These are phyloP conservation scores for Mechanitis mazaeus DNA, from an alignment of 2,888 invertebrate species.

Conservation along the genomic window DNA sequence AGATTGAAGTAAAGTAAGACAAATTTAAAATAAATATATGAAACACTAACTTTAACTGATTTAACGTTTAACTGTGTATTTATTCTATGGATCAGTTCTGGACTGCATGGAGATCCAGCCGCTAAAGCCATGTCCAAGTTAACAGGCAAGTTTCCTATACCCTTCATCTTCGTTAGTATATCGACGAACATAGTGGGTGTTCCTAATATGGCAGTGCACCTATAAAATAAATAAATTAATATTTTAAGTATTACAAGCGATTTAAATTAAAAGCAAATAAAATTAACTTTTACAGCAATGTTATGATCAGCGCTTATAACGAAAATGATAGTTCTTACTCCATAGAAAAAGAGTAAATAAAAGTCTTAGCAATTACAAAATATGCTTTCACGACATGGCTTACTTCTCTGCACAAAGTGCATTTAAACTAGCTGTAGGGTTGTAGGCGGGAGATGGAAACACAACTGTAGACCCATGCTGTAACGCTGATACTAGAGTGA, in stretches of 20 bases:
- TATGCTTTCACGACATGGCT: slow-evolving; percentile 22
- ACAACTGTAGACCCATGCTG: slow-evolving; percentile 79
- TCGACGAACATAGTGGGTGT: slow-evolving; percentile 94
- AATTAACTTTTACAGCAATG: neutral
- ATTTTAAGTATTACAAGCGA: too few species aligned
- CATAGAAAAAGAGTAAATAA: too few species aligned
- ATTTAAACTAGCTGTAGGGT: slow-evolving; percentile 76
- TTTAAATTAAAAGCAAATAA: too few species aligned
- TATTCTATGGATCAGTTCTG: slow-evolving; percentile 76
- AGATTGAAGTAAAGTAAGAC: neutral
- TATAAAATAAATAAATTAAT: slow-evolving; percentile 37
- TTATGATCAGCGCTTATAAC: too few species aligned
- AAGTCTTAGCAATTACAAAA: slow-evolving; percentile 5
- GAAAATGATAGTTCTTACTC: too few species aligned
- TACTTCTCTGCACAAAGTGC: slow-evolving; percentile 83
- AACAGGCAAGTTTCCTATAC: slow-evolving; percentile 59
- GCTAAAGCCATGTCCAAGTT: slow-evolving; percentile 75
- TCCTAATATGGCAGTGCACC: slow-evolving; percentile 84
- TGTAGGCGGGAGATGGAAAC: slow-evolving; percentile 78
- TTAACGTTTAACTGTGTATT: slow-evolving; percentile 67
- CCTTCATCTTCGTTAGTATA: slow-evolving; percentile 68
- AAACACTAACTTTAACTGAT: slow-evolving; percentile 63
- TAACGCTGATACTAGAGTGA: slow-evolving; percentile 77
- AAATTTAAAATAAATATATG: neutral
- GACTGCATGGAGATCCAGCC: slow-evolving; percentile 88